Base-by-base conservation (phyloP, 2,888 invertebrate species). In the Drosophila picticornis region DNA sequence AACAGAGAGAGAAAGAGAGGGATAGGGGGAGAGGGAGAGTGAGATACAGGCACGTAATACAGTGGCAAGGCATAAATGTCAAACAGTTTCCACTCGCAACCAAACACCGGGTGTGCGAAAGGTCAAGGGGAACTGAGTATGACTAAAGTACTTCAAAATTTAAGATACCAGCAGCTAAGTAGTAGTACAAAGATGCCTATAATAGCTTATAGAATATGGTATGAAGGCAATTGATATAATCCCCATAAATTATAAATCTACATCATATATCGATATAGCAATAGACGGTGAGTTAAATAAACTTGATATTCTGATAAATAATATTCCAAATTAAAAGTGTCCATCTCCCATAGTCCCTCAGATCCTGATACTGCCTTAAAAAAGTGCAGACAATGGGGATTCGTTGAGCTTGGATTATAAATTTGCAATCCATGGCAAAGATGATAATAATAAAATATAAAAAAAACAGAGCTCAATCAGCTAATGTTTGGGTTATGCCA, bases 61-160 rank as follows among this genome's bases (percentile, higher is more conserved):
- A 62, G 78, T 75, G 78, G 78, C 75, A 48, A 63, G 64, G 68
- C 78, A 75, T 78, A 78, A 78, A 78, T 78, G 78, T 78, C 78
- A 78, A 75, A 75, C 67, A 65, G 77, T 64, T 75, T 50, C 59
- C 74, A 70, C 66, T 55, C 55, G 13, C 56, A 40, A n/a, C 55
- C 55, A 48, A 32, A 55, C 11, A 29, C 36, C 2, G 46, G 25
- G 46, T 46, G 57, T 25, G 36, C 50, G 53, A 66, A 63, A 51
- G 71, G 63, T 72, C 77, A 78, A 67, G 29, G 16, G n/a, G 57
- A 32, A 16, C 46, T 2, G 40, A 57, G 53, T 56, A 36, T 10
- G 51, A 52, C 11, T n/a, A 4, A 34, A 55, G 16, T 50, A 36
- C 58, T 58, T 34, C 31, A 43, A 46, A 27, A 16, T 58, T 48